Base-by-base conservation (phyloP, 2,797 vertebrate species). In the Geotrypetes seraphini region DNA sequence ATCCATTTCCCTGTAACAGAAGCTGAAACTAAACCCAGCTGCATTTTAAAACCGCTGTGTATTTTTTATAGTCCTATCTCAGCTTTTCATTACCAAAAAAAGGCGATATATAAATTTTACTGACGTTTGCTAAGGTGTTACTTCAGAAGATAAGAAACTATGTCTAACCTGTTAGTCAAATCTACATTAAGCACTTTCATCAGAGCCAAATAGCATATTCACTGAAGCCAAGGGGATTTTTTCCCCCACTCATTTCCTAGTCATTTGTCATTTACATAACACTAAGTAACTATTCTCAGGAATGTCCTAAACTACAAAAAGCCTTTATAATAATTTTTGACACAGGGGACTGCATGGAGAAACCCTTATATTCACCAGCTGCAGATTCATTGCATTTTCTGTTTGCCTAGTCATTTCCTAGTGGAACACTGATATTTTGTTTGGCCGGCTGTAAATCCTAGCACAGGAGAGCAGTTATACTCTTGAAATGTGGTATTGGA, bases 381-480 rank as follows among this genome's bases (percentile, higher is more conserved):
- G 59, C 46, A 73, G 79, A 87, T 87, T 87, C 87, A 86, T 84
- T 80, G 73, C 78, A 34, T 58, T 73, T 71, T 79, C 73, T 92
- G 86, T 91, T 91, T 89, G 76, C 77, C 78, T 66, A 75, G 78
- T 80, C 74, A 65, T 89, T 90, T 94, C 87, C 87, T 89, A 69
- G 61, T 82, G 82, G 79, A 84, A 79, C 71, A 53, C 45, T 47
- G 64, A 58, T 94, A 75, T 97, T 97, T 92, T 83, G 83, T 81
- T 97, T 97, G 92, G 93, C 88, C 46, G 25, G 57, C 39, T 57
- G 52, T 11, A 47, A 54, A 58, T 61, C 31, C 49, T 51, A 73
- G 77, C 68, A 96, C 83, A 92, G 87, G 75, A 76, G 81, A 79
- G 80, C 75, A 73, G 83, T 89, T 93, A 83, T 96, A 66, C 80